phyloP scores from a whole-genome alignment of 2,888 invertebrate species.

The Cosmopolites sordidus region DNA sequence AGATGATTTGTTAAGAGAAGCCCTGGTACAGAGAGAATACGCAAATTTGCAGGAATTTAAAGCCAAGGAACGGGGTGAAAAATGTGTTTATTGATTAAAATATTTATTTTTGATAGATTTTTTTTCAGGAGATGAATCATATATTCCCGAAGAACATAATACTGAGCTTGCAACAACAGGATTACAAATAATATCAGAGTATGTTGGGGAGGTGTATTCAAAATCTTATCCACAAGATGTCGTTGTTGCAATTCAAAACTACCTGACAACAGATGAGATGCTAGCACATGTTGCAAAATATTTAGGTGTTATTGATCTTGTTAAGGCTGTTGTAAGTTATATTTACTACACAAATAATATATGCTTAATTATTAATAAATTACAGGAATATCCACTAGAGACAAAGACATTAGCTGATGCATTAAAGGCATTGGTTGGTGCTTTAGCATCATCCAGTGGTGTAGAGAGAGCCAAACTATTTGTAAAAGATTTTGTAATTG shows the following conservation, averaged over 20 bases:
- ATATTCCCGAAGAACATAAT: conserved; percentile 59
- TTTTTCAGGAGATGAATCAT: conserved; percentile 13
- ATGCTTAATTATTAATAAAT: conserved; percentile 15
- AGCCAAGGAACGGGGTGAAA: conserved; percentile 49
- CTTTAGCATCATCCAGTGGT: conserved; percentile 64
- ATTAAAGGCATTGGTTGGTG: conserved; percentile 78
- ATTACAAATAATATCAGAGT: conserved; percentile 59
- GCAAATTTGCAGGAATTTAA: conserved; percentile 64
- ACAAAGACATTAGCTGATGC: conserved; percentile 63
- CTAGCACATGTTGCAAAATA: conserved; percentile 67
- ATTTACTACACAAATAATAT: conserved; percentile 6
- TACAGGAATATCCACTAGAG: conserved; percentile 69
- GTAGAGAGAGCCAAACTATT: conserved; percentile 66
- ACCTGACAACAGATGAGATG: conserved; percentile 62
- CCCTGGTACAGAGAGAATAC: conserved; percentile 78
- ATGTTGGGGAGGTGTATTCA: conserved; percentile 60
- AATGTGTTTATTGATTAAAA: too few species aligned
- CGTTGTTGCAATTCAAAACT: conserved; percentile 61
- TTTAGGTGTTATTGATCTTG: conserved; percentile 79
- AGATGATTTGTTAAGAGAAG: conserved; percentile 62
- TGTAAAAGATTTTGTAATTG: conserved; percentile 81
- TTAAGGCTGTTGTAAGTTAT: conserved; percentile 67
- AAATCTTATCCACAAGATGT: conserved; percentile 75
- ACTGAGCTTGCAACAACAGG: conserved; percentile 65
- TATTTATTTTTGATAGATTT: conserved; percentile 9